Conservation (phyloP, 2,113 vertebrate genomes). For the Anser cygnoides region DNA sequence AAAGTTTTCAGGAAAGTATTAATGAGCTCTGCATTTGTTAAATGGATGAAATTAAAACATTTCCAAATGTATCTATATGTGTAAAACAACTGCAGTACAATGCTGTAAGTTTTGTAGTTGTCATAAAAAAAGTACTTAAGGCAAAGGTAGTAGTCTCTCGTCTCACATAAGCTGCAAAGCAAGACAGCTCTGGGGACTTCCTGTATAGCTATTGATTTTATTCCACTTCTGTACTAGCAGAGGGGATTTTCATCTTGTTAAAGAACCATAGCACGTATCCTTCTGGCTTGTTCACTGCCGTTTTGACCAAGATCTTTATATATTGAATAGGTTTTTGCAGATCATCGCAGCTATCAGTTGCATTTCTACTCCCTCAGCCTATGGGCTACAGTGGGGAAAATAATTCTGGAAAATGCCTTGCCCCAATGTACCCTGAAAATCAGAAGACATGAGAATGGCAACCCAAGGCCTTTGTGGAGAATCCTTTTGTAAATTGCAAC, state of each 20-base stretch:
- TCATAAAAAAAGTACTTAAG: neutral
- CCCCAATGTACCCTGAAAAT: neutral
- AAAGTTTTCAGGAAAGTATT: neutral
- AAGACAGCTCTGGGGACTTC: neutral
- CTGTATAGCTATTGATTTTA: neutral
- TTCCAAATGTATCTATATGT: neutral
- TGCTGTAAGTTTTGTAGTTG: neutral
- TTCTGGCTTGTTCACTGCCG: neutral
- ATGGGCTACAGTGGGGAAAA: neutral
- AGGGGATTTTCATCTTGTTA: neutral
- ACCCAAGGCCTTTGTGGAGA: neutral
- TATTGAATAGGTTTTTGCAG: neutral
- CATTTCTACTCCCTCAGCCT: neutral
- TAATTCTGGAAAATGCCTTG: neutral
- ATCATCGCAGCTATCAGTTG: rapidly evolving
- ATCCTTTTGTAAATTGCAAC: neutral
- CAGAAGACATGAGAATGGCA: neutral
- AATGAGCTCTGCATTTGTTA: neutral
- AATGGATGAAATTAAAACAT: neutral
- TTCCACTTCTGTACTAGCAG: neutral
- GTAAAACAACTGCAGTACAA: neutral
- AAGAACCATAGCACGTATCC: neutral
- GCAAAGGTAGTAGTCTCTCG: neutral
- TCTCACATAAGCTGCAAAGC: neutral
- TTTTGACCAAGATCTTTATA: neutral